phyloP scores from a whole-genome alignment of 2,888 invertebrate species.

The Lapara coniferarum region DNA sequence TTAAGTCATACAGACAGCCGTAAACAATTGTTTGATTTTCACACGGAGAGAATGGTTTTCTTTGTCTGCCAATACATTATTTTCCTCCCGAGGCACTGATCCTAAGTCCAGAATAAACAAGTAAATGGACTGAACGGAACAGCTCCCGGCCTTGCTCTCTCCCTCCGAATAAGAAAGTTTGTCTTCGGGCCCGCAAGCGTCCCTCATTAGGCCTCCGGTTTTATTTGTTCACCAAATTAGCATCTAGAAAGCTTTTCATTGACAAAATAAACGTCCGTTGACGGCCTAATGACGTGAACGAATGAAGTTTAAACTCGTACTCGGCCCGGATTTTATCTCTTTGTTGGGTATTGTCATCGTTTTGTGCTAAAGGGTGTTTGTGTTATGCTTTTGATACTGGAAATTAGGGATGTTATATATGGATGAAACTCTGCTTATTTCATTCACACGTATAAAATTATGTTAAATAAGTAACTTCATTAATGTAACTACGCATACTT shows the following conservation, averaged over 20 bases:
- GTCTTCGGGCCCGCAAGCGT: constrained; percentile 64
- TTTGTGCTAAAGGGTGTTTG: neutral
- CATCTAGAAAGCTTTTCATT: constrained; percentile 72
- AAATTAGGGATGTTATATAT: neutral
- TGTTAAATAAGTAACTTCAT: too few species aligned
- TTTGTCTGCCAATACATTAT: constrained; percentile 42
- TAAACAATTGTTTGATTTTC: constrained; percentile 29
- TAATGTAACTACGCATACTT: too few species aligned
- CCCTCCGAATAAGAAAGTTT: constrained; percentile 76
- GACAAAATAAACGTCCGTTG: constrained; percentile 56
- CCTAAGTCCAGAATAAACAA: constrained; percentile 78
- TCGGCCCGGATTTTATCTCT: constrained; percentile 50
- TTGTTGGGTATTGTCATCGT: constrained; percentile 27
- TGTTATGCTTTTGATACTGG: constrained; percentile 12
- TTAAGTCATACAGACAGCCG: constrained; percentile 1
- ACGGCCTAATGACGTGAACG: constrained; percentile 65
- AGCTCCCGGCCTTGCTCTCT: constrained; percentile 56
- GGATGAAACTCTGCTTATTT: neutral
- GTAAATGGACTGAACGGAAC: constrained; percentile 79
- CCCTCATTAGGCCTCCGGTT: constrained; percentile 79
- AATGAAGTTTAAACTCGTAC: constrained; percentile 45
- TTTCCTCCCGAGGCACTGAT: constrained; percentile 51
- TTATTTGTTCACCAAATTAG: constrained; percentile 81
- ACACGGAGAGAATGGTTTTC: constrained; percentile 29
- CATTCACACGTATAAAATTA: too few species aligned